Base-by-base conservation (phyloP, 2,888 invertebrate species). In the Drosophila antonietae region DNA sequence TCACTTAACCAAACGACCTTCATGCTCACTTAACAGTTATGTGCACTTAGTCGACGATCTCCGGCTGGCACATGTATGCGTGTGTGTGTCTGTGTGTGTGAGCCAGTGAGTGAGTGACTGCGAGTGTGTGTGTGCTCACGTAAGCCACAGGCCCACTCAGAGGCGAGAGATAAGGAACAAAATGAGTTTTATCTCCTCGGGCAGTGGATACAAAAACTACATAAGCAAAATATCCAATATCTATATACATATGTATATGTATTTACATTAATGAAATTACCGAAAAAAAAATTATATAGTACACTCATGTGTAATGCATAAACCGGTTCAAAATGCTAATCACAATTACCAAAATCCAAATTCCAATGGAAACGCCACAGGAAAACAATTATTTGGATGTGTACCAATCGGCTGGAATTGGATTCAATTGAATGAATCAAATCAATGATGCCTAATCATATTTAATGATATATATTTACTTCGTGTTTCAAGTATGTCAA, bases 21-120 rank as follows among this genome's bases (percentile, higher is more conserved):
- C 86, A 86, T 75, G 90, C 90, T 88, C 87, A 72, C 66, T 89
- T 81, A 67, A 75, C 75, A 75, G 75, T 81, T 81, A 86, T 80
- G 69, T 73, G 82, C 81, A 73, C 86, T 85, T 78, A 61, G 57
- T 67, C 52, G 47, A 53, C 59, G 31, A 64, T 66, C 67, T 73
- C 65, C 78, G 67, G 52, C 56, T 60, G 14, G 51, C 37, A 15
- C 12, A 20, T 37, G 14, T 62, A 58, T 58, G 35, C 15, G 23
- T 46, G 14, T 41, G 56, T 57, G 43, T 41, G n/a, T n/a, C 8
- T 8, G 35, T 35, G 9, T 33, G 33, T 4, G 35, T 35, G 35
- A 10, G 35, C 3, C 28, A 28, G 56, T 57, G 43, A 37, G 41
- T 62, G 46, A 20, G 28, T 28, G 14, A 23, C 28, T 39, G 58